Conservation (phyloP, 64 coral and sea anemone species). For the Actinia tenebrosa region DNA sequence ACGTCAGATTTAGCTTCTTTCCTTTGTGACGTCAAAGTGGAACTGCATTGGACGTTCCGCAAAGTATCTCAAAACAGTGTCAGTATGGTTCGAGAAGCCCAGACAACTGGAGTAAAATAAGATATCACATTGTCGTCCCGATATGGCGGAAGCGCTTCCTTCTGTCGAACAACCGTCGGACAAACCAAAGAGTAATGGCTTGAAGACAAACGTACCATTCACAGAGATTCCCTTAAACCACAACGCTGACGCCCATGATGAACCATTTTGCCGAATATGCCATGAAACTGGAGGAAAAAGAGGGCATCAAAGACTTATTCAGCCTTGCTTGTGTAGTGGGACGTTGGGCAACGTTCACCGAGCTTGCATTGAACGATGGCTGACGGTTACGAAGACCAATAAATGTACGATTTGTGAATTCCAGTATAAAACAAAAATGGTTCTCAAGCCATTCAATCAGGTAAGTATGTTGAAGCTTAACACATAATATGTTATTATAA, state of each 20-base stretch:
- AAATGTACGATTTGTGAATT: slow-evolving; percentile 39
- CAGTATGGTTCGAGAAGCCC: neutral
- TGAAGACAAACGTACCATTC: neutral
- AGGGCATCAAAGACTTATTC: slow-evolving; percentile 4
- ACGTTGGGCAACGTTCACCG: slow-evolving; percentile 47
- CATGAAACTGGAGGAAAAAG: slow-evolving; percentile 1
- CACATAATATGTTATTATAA: neutral
- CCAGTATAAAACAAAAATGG: slow-evolving; percentile 30
- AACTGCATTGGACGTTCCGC: too few species aligned
- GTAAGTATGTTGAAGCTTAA: neutral
- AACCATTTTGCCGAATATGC: slow-evolving; percentile 53
- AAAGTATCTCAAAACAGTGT: too few species aligned
- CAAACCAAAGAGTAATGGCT: neutral
- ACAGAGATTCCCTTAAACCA: neutral
- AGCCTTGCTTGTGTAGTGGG: slow-evolving; percentile 39
- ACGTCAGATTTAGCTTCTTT: too few species aligned
- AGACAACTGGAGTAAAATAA: neutral
- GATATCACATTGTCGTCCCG: neutral
- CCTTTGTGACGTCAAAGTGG: too few species aligned
- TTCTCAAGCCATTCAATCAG: slow-evolving; percentile 30
- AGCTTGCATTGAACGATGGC: slow-evolving; percentile 37
- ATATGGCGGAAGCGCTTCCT: neutral
- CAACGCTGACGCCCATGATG: neutral
- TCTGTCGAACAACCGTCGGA: neutral
- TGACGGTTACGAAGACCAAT: slow-evolving; percentile 3